phyloP scores from a whole-genome alignment of 2,888 invertebrate genomes.

The Augiades crinisus region DNA sequence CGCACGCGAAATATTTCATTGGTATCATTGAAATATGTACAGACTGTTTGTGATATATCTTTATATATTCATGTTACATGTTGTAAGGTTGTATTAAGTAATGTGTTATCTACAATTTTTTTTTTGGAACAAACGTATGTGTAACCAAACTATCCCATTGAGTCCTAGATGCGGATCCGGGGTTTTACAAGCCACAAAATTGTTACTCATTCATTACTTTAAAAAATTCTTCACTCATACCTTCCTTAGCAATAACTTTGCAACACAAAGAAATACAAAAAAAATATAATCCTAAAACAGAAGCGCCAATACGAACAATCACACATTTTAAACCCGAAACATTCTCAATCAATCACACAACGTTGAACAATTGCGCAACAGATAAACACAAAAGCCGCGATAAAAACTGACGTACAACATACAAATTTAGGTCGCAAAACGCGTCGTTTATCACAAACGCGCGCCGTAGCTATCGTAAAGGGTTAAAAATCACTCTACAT shows the following conservation, averaged over 20 bases:
- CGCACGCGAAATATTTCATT: slow-evolving; percentile 13
- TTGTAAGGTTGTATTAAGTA: too few relatives aligned
- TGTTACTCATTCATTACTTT: too few relatives aligned
- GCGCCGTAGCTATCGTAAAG: slow-evolving; percentile 52
- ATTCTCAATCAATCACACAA: slow-evolving; percentile 37
- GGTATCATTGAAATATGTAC: slow-evolving; percentile 1
- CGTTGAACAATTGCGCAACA: slow-evolving; percentile 37
- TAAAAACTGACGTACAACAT: slow-evolving; percentile 41
- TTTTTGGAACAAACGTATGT: too few relatives aligned
- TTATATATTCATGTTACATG: too few relatives aligned
- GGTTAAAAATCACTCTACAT: slow-evolving; percentile 77
- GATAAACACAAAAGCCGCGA: slow-evolving; percentile 34
- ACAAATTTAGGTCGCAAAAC: slow-evolving; percentile 46
- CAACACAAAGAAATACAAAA: too few relatives aligned
- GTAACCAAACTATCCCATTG: too few relatives aligned
- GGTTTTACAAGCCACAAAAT: too few relatives aligned
- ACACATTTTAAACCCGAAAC: neutral
- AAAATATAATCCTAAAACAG: neutral
- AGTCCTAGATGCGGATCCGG: too few relatives aligned
- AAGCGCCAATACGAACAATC: neutral
- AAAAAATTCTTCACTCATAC: too few relatives aligned
- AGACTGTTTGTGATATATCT: too few relatives aligned
- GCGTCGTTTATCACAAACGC: slow-evolving; percentile 50
- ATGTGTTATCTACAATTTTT: too few relatives aligned
- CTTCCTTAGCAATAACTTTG: too few relatives aligned